Evolutionary conservation across 1,140 invertebrate species (phyloP), one percentile per base, ranked within the genome.

Genomic region (Zaprionus africanus): DNA sequence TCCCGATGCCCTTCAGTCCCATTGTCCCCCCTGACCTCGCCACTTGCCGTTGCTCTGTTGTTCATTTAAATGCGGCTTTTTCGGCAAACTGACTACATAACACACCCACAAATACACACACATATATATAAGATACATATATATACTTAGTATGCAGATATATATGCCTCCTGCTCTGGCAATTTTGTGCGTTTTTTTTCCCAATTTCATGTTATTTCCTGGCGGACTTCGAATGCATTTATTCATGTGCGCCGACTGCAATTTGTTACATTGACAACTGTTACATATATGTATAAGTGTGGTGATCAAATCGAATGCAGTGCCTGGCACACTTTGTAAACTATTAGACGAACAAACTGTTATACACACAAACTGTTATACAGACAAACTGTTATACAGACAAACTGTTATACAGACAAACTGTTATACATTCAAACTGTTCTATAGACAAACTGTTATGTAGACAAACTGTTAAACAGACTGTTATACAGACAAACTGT

Each of bases 31-130:
- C n/a, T 12, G 54, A 17, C 68, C 28, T 22, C 24, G 7, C 15
- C 26, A 34, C 6, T 7, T 17, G n/a, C 41, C 41, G 51, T 17
- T 51, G 53, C 26, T 58, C 60, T 69, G 63, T 67, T 78, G 43
- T 87, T 87, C 84, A 88, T 87, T 87, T 88, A 83, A 87, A 87
- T 87, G 83, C 84, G 82, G 70, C 82, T 63, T 70, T 68, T 28
- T 26, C 9, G 46, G 46, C 22, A 49, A 49, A 7, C 43, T 9
- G 43, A n/a, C 38, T 46, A 46, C 9, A 43, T 17, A 17, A 7
- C 6, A 17, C 41, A 43, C 41, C 2, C 41, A 43, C 41, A 43
- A 19, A 22, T 0, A 24, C 43, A 11, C 19, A 24, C 1, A 13
- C 19, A 49, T 2, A 31, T 7, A 31, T 31, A 3, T 11, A 34